phyloP scores from a whole-genome alignment of 2,888 invertebrate species.

The Andrena bicolor region DNA sequence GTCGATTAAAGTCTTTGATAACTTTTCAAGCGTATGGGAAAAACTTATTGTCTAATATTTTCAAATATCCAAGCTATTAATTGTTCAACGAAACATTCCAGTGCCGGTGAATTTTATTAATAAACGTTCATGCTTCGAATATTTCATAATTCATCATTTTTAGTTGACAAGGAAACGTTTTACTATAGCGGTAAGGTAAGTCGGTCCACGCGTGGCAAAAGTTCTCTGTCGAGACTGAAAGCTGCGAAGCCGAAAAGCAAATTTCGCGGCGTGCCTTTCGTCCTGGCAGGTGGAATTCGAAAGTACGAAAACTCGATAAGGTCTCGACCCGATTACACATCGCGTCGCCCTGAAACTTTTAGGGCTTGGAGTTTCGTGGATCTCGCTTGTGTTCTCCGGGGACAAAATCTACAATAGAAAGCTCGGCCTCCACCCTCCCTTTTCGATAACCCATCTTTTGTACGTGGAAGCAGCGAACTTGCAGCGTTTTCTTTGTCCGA shows the following conservation, averaged over 20 bases:
- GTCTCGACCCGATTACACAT: slow-evolving; percentile 66
- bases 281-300: slow-evolving; percentile 59
- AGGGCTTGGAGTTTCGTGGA: slow-evolving; percentile 41
- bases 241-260: slow-evolving; percentile 62
- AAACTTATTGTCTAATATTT: no score
- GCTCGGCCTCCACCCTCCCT: slow-evolving; percentile 1
- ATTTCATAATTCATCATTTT: neutral
- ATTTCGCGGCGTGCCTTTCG: slow-evolving; percentile 49
- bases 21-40: no score
- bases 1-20: no score
- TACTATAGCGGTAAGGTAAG: slow-evolving; percentile 7
- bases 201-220: slow-evolving; percentile 47
- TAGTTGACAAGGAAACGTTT: slow-evolving; percentile 10
- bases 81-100: no score
- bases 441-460: slow-evolving; percentile 37
- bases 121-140: neutral
- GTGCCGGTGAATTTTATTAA: no score
- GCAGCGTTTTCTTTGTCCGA: neutral
- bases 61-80: no score
- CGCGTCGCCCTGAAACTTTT: slow-evolving; percentile 55
- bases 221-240: slow-evolving; percentile 46
- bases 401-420: slow-evolving; percentile 40
- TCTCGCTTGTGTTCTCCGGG: slow-evolving; percentile 37
- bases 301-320: slow-evolving; percentile 70
- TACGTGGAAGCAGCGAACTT: slow-evolving; percentile 33